These are phyloP conservation scores for Reticulitermes lucifugus DNA, from an alignment of 2,888 invertebrate species.

Conservation along the genomic window DNA sequence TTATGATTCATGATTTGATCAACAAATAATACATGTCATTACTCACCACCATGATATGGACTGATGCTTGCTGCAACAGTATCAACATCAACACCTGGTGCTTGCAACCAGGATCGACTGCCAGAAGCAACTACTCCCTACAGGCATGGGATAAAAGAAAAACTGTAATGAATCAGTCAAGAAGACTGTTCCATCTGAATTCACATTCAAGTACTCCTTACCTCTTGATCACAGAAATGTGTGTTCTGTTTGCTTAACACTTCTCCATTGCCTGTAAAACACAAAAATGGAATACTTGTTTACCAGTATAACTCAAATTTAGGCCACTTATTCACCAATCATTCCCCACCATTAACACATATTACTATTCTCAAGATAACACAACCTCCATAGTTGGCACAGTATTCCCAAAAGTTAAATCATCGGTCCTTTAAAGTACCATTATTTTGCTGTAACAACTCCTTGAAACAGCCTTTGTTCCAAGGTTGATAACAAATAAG, in stretches of 20 bases:
- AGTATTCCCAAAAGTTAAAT: background rate
- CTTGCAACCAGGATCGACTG: conserved; percentile 51
- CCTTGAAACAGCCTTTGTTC: background rate
- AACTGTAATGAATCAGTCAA: background rate
- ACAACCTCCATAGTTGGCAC: background rate
- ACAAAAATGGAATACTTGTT: background rate
- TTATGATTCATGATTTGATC: too few relatives aligned
- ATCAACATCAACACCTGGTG: conserved; percentile 57
- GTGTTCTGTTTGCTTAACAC: background rate
- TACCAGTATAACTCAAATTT: background rate
- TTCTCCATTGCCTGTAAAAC: conserved; percentile 1
- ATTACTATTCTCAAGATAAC: background rate
- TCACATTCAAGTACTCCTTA: background rate
- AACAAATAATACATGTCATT: background rate
- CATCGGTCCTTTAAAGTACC: too few relatives aligned
- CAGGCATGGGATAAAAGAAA: background rate
- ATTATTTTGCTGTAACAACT: background rate
- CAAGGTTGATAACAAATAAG: background rate
- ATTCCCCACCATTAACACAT: too few relatives aligned
- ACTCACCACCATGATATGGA: conserved; percentile 40
- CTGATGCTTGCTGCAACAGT: conserved; percentile 57
- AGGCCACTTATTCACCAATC: background rate
- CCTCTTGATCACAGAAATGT: background rate
- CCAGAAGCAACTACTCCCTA: background rate
- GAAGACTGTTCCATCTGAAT: background rate